These are phyloP conservation scores for Pithys albifrons DNA, from an alignment of 2,113 vertebrate genomes.

Conservation along the genomic window DNA sequence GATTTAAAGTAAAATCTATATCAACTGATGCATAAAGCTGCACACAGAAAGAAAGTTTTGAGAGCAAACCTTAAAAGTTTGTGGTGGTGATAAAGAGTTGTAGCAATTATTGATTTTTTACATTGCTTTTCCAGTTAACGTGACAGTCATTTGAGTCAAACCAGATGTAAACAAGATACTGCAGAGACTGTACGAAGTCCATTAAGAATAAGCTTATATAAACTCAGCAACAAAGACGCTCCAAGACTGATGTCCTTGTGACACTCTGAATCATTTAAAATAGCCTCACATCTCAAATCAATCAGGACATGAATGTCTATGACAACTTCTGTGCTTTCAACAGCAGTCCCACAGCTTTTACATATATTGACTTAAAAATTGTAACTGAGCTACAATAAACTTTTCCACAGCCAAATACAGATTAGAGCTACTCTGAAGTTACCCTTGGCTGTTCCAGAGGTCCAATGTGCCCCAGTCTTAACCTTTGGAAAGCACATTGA, in stretches of 20 bases:
- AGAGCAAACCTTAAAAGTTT: conserved; percentile 12
- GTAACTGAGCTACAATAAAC: neutral
- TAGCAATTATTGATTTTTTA: conserved; percentile 2
- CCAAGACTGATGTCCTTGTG: neutral
- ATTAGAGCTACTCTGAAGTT: neutral
- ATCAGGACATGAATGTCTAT: neutral
- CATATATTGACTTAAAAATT: neutral
- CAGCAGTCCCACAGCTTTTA: neutral
- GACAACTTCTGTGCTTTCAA: neutral
- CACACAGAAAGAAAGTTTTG: conserved; percentile 18
- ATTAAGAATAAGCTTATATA: neutral
- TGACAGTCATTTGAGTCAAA: conserved; percentile 12
- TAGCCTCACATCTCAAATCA: neutral
- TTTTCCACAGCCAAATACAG: neutral
- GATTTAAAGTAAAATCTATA: conserved; percentile 32
- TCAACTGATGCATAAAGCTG: neutral
- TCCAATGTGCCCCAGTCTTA: neutral
- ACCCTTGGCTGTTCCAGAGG: neutral
- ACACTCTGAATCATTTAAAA: neutral
- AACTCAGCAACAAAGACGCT: neutral
- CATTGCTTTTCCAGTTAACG: conserved; percentile 14
- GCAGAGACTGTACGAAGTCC: neutral
- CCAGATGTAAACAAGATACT: neutral
- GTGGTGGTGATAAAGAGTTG: neutral
- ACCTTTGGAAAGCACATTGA: neutral